Conservation (phyloP, 1,140 invertebrate genomes). For the Atta texana region DNA sequence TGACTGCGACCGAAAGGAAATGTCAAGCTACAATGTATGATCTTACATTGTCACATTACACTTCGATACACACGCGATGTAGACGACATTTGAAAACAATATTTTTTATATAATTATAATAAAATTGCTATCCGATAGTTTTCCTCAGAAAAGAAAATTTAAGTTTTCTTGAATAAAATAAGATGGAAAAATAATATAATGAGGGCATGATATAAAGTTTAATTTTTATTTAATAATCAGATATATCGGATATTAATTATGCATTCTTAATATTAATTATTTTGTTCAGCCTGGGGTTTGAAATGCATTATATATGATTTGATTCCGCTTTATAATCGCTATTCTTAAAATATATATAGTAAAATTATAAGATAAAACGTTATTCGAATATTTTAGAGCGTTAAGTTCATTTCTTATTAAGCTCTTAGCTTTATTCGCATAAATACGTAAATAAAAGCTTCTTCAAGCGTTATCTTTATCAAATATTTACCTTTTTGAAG, state of each 20-base stretch:
- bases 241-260: not conserved
- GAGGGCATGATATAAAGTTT: not conserved
- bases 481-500: slow-evolving; percentile 93
- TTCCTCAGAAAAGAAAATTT: not conserved
- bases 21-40: slow-evolving; percentile 9
- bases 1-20: not conserved
- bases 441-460: slow-evolving; percentile 37
- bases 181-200: not conserved
- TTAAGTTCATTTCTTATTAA: slow-evolving; percentile 6
- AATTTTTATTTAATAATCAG: not conserved
- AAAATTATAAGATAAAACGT: slow-evolving; percentile 33
- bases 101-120: not conserved
- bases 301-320: slow-evolving; percentile 5
- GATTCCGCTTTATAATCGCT: slow-evolving; percentile 3
- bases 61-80: not conserved
- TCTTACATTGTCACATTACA: not conserved
- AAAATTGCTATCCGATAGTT: not conserved
- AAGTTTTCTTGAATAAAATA: not conserved
- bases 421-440: slow-evolving; percentile 7
- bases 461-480: not conserved
- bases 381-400: slow-evolving; percentile 31
- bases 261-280: slow-evolving; percentile 13
- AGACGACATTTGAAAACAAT: not conserved
- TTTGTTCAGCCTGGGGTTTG: not conserved
- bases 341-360: not conserved